A percentile compares a stretch with the other conserved stretches of the same genome.
Evolutionary conservation across 1,140 invertebrate genomes (phyloP).

Genomic region (Vollenhovia emeryi): DNA sequence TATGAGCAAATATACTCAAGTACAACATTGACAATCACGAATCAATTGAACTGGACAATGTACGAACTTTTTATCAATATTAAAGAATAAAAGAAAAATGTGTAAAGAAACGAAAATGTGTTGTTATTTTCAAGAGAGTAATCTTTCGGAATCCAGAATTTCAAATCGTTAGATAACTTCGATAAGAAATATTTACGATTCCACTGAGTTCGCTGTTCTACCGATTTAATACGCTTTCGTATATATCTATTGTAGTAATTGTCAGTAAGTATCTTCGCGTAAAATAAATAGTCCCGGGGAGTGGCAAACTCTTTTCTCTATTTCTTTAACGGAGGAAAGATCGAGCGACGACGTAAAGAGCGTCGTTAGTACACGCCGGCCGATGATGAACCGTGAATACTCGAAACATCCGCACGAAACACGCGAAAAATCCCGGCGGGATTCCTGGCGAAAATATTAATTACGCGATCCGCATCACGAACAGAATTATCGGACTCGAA

Average conservation of each 20-base stretch:
- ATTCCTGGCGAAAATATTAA: constrained; percentile 57
- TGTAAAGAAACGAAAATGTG: neutral
- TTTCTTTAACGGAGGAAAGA: neutral
- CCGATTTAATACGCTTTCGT: neutral
- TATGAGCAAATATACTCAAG: neutral
- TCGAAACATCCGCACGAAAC: constrained; percentile 25
- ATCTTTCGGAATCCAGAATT: neutral
- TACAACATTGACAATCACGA: neutral
- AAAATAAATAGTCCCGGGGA: neutral
- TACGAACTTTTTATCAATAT: neutral
- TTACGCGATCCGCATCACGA: constrained; percentile 1
- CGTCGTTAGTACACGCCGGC: constrained; percentile 29
- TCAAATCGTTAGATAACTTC: neutral
- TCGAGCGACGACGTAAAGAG: neutral
- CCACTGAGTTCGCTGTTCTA: neutral
- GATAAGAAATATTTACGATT: neutral
- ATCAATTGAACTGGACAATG: neutral
- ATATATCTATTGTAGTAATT: neutral
- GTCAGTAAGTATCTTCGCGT: constrained; percentile 11
- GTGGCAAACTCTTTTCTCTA: neutral
- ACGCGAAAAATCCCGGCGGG: constrained; percentile 41
- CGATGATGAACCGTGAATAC: neutral
- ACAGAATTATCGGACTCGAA: neutral
- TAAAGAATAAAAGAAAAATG: neutral
- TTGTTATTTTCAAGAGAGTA: neutral